Evolutionary conservation across 2,888 invertebrate genomes (phyloP).

Genomic region (Lypha dubia): DNA sequence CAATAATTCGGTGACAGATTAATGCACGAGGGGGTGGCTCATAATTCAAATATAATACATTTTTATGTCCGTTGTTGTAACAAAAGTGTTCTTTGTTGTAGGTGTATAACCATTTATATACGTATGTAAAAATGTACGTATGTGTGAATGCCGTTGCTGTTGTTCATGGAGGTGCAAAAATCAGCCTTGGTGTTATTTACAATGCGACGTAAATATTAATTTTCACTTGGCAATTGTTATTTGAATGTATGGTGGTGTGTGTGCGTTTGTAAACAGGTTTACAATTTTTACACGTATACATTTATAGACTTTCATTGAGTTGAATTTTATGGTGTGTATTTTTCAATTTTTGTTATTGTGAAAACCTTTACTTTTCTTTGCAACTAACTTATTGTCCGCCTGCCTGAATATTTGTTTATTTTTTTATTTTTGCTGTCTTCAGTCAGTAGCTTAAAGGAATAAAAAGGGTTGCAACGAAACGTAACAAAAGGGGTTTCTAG

Average conservation of each 20-base stretch:
- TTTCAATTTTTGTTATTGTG: constrained; percentile 23
- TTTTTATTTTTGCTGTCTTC: constrained; percentile 17
- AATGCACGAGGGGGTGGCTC: constrained; percentile 69
- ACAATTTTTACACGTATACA: constrained; percentile 6
- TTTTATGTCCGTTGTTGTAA: constrained; percentile 51
- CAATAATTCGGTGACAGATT: constrained; percentile 72
- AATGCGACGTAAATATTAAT: constrained; percentile 70
- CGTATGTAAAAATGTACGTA: not conserved
- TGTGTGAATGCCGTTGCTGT: not conserved
- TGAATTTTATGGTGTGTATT: constrained; percentile 34
- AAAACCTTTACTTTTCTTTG: constrained; percentile 45
- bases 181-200: constrained; percentile 69
- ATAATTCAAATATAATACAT: constrained; percentile 70
- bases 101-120: no score
- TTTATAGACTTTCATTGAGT: constrained; percentile 13
- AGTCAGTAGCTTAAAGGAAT: constrained; percentile 34
- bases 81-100: constrained; percentile 25
- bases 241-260: constrained; percentile 37
- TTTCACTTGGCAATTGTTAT: constrained; percentile 67
- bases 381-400: constrained; percentile 8
- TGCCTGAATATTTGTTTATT: constrained; percentile 22
- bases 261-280: constrained; percentile 43
- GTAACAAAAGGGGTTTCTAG: not conserved
- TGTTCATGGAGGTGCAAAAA: constrained; percentile 53
- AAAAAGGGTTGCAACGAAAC: not conserved